Conservation (phyloP, 2,888 invertebrate genomes). For the Hipparchia semele region DNA sequence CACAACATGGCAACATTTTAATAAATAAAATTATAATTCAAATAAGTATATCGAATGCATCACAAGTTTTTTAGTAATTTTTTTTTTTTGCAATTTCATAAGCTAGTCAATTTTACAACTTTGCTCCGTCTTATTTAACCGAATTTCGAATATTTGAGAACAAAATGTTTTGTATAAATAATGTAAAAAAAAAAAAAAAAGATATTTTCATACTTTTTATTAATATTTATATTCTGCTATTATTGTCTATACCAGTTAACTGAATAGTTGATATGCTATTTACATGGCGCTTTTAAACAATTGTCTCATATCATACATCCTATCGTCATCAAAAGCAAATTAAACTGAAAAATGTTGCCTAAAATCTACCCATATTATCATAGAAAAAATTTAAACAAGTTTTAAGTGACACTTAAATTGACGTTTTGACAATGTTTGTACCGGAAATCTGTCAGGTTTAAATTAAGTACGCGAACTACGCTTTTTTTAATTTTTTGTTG, state of each 20-base stretch:
- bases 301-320: no score
- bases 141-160: background rate
- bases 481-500: no score
- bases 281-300: no score
- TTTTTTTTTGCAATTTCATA: background rate
- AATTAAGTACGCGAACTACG: no score
- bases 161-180: background rate
- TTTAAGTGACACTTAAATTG: no score
- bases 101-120: background rate
- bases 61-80: background rate
- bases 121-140: background rate
- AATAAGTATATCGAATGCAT: background rate
- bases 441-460: no score
- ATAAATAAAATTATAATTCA: background rate
- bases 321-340: background rate
- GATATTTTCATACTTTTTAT: background rate
- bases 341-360: background rate
- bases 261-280: background rate
- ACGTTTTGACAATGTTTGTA: no score
- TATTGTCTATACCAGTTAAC: background rate
- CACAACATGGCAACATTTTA: conserved; percentile 11
- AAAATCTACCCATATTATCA: background rate
- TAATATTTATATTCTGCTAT: background rate
- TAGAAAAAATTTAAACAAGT: no score
- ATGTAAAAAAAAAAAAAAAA: background rate